phyloP scores from a whole-genome alignment of 2,797 vertebrate species.

The Gila robusta region DNA sequence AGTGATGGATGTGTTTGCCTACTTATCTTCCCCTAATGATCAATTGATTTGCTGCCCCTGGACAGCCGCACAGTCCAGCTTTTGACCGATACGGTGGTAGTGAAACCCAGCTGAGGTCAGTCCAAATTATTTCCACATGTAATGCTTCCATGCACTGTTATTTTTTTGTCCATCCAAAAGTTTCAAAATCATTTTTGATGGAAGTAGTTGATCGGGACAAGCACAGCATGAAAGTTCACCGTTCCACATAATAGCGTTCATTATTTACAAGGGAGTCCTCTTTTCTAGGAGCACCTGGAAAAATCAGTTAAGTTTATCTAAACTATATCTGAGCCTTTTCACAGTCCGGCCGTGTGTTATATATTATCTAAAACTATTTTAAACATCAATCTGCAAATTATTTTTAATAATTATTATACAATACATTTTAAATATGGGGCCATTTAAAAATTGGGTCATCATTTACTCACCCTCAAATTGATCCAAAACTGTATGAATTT shows the following conservation, averaged over 20 bases:
- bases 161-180: slow-evolving; percentile 38
- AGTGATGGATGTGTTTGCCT: slow-evolving; percentile 75
- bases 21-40: slow-evolving; percentile 77
- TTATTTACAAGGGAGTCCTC: background rate
- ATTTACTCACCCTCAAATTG: too few relatives aligned
- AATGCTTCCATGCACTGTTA: slow-evolving; percentile 22
- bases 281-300: background rate
- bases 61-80: slow-evolving; percentile 44
- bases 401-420: background rate
- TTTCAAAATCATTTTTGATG: slow-evolving; percentile 37
- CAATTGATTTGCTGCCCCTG: slow-evolving; percentile 76
- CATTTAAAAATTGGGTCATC: too few relatives aligned
- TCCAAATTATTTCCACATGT: slow-evolving; percentile 44
- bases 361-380: background rate
- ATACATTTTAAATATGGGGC: background rate
- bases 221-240: slow-evolving; percentile 57
- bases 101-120: slow-evolving; percentile 41
- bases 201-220: slow-evolving; percentile 17
- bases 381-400: background rate
- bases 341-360: background rate
- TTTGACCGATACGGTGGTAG: slow-evolving; percentile 30
- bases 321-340: slow-evolving; percentile 33
- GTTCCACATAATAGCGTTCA: slow-evolving; percentile 49
- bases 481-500: too few relatives aligned
- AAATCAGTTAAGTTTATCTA: background rate